A percentile compares a stretch with the other conserved stretches of the same genome.
Evolutionary conservation across 2,113 vertebrate genomes (phyloP).

Genomic region (Clarias gariepinus): DNA sequence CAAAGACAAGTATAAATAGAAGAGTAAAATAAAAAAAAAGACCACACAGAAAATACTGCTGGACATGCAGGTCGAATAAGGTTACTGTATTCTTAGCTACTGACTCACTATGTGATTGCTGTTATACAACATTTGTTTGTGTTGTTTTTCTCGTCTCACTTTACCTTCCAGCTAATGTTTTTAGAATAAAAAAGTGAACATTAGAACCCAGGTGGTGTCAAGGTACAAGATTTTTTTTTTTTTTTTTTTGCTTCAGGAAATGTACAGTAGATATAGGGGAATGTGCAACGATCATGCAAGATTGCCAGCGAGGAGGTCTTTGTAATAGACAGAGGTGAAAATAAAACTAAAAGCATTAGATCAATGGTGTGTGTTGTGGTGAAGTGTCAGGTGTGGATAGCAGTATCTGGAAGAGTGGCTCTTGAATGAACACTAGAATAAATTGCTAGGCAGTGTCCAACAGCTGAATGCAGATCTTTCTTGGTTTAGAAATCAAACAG

Average conservation of each 20-base stretch:
- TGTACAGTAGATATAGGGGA: not conserved
- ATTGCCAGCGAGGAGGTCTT: not conserved
- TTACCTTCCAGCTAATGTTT: conserved; percentile 20
- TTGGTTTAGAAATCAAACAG: not conserved
- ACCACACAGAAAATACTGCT: conserved; percentile 26
- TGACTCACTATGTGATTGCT: not conserved
- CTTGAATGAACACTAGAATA: not conserved
- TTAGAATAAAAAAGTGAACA: not conserved
- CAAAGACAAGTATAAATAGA: conserved; percentile 48
- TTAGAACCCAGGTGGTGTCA: not conserved
- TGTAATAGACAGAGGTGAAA: not conserved
- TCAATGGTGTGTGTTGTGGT: not conserved
- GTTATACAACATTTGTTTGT: conserved; percentile 27
- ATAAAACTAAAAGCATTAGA: not conserved
- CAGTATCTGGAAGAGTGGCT: not conserved
- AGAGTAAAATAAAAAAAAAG: conserved; percentile 32
- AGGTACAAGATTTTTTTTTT: too few species aligned
- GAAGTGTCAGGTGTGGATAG: not conserved
- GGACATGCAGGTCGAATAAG: conserved; percentile 24
- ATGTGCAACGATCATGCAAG: not conserved
- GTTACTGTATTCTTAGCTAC: conserved; percentile 7
- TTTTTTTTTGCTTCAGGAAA: not conserved
- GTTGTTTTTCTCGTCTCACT: not conserved
- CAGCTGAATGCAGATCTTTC: not conserved
- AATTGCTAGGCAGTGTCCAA: not conserved